Conservation (phyloP, 2,888 invertebrate species). For the Cephalotes varians region DNA sequence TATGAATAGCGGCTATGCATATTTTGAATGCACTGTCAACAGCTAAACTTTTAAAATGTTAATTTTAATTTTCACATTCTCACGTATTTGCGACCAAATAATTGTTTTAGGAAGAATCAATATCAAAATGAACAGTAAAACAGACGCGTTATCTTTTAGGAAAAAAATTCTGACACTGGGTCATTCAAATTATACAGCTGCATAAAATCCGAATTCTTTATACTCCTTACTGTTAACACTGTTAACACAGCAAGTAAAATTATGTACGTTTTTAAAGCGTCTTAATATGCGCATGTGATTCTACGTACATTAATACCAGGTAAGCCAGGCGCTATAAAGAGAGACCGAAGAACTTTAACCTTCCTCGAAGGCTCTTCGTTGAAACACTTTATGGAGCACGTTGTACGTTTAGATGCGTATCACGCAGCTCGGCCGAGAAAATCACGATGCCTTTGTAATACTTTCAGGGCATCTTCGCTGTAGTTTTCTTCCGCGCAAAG, state of each 20-base stretch:
- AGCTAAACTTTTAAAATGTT: not conserved
- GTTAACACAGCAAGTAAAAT: not conserved
- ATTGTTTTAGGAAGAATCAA: too few species aligned
- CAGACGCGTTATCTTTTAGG: not conserved
- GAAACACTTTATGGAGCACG: constrained; percentile 27
- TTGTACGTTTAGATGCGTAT: not conserved
- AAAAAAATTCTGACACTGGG: not conserved
- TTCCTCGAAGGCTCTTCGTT: constrained; percentile 16
- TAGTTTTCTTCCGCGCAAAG: not conserved
- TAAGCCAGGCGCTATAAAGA: constrained; percentile 21
- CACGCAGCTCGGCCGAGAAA: constrained; percentile 4
- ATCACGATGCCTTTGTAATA: not conserved
- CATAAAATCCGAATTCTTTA: not conserved
- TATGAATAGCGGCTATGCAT: not conserved
- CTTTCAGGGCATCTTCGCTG: not conserved
- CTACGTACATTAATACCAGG: constrained; percentile 15
- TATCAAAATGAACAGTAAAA: too few species aligned
- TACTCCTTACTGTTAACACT: not conserved
- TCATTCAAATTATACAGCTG: not conserved
- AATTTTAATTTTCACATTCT: not conserved
- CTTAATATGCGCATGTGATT: constrained; percentile 11
- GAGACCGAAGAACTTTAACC: constrained; percentile 42
- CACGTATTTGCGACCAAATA: not conserved
- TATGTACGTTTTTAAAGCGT: constrained; percentile 1
- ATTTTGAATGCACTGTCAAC: not conserved